phyloP scores from a whole-genome alignment of 2,113 vertebrate species.

The Forbesichthys agassizii region DNA sequence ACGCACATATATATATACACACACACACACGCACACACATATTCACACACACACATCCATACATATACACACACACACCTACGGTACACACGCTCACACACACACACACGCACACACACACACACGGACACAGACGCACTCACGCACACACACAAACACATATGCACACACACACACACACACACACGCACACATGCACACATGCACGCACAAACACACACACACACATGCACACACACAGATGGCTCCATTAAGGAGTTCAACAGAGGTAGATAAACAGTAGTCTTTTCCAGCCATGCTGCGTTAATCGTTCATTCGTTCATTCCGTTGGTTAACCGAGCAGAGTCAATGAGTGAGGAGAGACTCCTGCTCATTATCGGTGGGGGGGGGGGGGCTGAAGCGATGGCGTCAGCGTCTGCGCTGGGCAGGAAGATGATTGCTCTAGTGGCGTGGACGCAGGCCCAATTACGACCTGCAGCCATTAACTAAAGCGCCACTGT shows the following conservation, averaged over 20 bases:
- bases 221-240: neutral
- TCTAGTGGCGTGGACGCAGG: constrained; percentile 29
- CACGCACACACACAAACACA: too few species aligned
- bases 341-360: constrained; percentile 54
- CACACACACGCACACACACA: too few species aligned
- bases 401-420: constrained; percentile 63
- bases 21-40: too few species aligned
- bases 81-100: too few species aligned
- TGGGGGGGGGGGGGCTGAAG: constrained; percentile 55
- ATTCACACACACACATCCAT: too few species aligned
- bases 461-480: constrained; percentile 24
- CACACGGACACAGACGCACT: too few species aligned
- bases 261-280: constrained; percentile 51
- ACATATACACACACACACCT: too few species aligned
- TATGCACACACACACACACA: too few species aligned
- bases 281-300: constrained; percentile 30
- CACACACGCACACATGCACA: too few species aligned
- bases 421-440: constrained; percentile 64
- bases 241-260: constrained; percentile 21
- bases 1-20: too few species aligned
- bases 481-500: constrained; percentile 50
- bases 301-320: constrained; percentile 61
- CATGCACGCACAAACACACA: too few species aligned
- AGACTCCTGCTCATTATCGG: constrained; percentile 61
- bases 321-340: constrained; percentile 61